Conservation (phyloP, 2,113 vertebrate genomes). For the Holacanthus passer region DNA sequence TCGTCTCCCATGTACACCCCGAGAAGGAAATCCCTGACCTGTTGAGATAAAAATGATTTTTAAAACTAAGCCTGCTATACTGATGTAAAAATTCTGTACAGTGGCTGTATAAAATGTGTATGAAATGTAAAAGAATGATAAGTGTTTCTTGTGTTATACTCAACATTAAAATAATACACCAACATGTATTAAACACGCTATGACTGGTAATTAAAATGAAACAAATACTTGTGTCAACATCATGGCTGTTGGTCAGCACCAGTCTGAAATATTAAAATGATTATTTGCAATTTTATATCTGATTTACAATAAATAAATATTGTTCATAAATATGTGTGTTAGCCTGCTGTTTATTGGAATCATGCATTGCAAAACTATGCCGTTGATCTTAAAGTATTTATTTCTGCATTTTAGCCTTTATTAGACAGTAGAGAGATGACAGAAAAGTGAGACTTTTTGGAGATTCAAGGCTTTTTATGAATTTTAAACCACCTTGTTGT, state of each 20-base stretch:
- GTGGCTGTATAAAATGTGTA: conserved; percentile 17
- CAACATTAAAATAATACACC: background rate
- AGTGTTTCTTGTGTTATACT: background rate
- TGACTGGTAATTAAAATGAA: background rate
- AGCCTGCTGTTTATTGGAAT: background rate
- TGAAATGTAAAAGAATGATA: background rate
- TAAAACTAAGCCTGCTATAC: background rate
- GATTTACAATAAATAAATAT: conserved; percentile 30
- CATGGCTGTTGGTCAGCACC: background rate
- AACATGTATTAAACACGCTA: background rate
- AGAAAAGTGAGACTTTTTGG: background rate
- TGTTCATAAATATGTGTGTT: background rate
- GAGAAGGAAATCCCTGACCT: conserved; percentile 84
- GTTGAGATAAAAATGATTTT: conserved; percentile 17
- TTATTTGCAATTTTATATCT: background rate
- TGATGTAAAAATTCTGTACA: conserved; percentile 23
- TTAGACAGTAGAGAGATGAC: too few relatives aligned
- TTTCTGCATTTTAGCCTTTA: too few relatives aligned
- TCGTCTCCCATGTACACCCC: conserved; percentile 75
- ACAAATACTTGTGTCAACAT: background rate
- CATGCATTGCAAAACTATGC: background rate
- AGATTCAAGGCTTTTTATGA: background rate
- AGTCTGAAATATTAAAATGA: background rate
- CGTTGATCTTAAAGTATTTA: too few relatives aligned
- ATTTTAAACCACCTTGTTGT: background rate